Evolutionary conservation across 23 tunicate genomes (phyloP).

Genomic region (Clavelina lepadiformis): DNA sequence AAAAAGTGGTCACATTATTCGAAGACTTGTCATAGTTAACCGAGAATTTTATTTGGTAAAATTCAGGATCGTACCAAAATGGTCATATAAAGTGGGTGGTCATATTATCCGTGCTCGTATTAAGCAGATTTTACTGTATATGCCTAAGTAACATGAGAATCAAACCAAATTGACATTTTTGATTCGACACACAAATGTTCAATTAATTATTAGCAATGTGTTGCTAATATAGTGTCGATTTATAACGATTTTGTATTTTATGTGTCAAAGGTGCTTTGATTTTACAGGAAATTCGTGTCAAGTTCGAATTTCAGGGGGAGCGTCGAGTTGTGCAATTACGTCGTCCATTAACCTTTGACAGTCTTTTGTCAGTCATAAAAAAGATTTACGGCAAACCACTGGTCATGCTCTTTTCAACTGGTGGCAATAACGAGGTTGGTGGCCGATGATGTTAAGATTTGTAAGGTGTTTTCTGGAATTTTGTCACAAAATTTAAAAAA

Average conservation of each 20-base stretch:
- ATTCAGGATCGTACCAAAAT: no score
- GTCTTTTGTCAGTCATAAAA: conserved; percentile 38
- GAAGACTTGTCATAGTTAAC: no score
- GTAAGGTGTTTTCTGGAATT: not conserved
- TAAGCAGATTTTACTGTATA: no score
- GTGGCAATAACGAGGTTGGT: conserved; percentile 63
- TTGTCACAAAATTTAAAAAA: not conserved
- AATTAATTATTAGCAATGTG: no score
- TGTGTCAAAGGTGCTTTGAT: not conserved
- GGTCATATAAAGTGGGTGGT: no score
- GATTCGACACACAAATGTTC: no score
- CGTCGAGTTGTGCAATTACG: conserved; percentile 50
- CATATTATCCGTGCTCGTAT: no score
- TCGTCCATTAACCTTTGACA: conserved; percentile 48
- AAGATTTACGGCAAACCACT: conserved; percentile 38
- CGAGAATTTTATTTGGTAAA: no score
- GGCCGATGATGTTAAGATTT: not conserved
- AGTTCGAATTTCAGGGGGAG: conserved; percentile 81
- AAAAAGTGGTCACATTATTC: no score
- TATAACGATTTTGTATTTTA: not conserved
- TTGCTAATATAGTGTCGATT: not conserved
- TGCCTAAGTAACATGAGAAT: no score
- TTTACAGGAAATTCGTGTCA: conserved; percentile 56
- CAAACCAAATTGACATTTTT: no score
- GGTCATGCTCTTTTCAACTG: conserved; percentile 77